Percentiles rank a stretch among this genome's conserved stretches.
These are phyloP conservation scores for Melanotaenia pygmaea DNA, from an alignment of 2,797 vertebrate genomes.

Conservation along the genomic window DNA sequence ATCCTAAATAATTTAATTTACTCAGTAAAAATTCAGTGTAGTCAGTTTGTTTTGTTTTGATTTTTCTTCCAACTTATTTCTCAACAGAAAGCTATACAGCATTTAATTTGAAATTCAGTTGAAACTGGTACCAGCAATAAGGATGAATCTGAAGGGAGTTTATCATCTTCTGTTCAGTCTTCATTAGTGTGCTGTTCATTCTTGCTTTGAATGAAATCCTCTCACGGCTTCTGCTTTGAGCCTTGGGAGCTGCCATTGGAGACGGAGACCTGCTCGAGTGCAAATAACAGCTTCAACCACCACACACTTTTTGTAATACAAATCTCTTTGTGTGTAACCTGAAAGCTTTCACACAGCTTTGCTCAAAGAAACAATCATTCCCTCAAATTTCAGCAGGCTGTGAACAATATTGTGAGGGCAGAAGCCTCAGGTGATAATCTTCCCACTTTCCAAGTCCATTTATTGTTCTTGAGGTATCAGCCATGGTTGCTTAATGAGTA, in stretches of 20 bases:
- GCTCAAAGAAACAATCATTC: conserved; percentile 39
- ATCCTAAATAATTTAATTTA: conserved; percentile 1
- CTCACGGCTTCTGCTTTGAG: conserved; percentile 36
- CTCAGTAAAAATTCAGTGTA: conserved; percentile 4
- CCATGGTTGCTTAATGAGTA: conserved; percentile 17
- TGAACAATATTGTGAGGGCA: conserved; percentile 29
- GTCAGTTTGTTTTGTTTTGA: too few species aligned
- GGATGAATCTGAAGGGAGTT: conserved; percentile 51
- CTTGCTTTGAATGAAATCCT: conserved; percentile 48
- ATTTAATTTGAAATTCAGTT: conserved; percentile 53
- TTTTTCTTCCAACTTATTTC: conserved; percentile 25
- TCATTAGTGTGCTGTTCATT: conserved; percentile 49
- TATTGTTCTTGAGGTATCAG: conserved; percentile 26
- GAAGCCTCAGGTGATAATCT: conserved; percentile 43
- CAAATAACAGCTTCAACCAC: conserved; percentile 32
- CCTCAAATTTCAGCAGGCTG: conserved; percentile 46
- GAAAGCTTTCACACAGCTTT: conserved; percentile 31
- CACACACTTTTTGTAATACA: conserved; percentile 13
- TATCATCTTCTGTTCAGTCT: conserved; percentile 49
- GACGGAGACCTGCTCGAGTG: conserved; percentile 33
- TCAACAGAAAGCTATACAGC: conserved; percentile 36
- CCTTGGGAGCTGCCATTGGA: conserved; percentile 32
- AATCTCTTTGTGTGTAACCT: conserved; percentile 49
- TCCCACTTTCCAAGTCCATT: conserved; percentile 42
- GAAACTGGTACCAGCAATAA: conserved; percentile 29